Conservation (phyloP, 2,113 vertebrate genomes). For the Hippocampus abdominalis region DNA sequence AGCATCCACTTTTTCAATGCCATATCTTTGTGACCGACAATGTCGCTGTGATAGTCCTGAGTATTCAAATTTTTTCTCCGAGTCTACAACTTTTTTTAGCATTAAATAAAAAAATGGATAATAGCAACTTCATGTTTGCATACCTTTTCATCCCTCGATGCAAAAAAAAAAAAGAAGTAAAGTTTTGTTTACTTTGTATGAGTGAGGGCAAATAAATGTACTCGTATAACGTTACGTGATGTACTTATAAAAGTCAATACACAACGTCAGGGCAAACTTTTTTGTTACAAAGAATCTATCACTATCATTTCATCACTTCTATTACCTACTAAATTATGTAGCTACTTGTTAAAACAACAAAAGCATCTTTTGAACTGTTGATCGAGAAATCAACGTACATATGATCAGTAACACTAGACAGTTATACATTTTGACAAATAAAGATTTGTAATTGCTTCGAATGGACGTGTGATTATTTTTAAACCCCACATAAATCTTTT, state of each 20-base stretch:
- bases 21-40: conserved; percentile 17
- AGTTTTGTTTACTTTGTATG: neutral
- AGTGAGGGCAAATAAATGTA: conserved; percentile 17
- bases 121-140: neutral
- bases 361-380: conserved; percentile 46
- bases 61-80: neutral
- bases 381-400: conserved; percentile 28
- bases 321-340: conserved; percentile 5
- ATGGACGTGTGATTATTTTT: conserved; percentile 21
- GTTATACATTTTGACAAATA: conserved; percentile 66
- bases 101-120: conserved; percentile 6
- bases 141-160: neutral
- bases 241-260: neutral
- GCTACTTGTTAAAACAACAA: conserved; percentile 6
- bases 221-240: neutral
- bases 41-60: neutral
- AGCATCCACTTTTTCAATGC: neutral
- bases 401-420: conserved; percentile 49
- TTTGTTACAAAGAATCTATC: conserved; percentile 19
- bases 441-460: conserved; percentile 67
- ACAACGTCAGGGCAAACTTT: conserved; percentile 3
- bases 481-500: neutral
- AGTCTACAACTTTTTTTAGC: conserved; percentile 15
- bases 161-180: neutral
- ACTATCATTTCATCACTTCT: conserved; percentile 31